Evolutionary conservation across 2,113 vertebrate genomes (phyloP).

Genomic region (Thamnaconus septentrionalis): DNA sequence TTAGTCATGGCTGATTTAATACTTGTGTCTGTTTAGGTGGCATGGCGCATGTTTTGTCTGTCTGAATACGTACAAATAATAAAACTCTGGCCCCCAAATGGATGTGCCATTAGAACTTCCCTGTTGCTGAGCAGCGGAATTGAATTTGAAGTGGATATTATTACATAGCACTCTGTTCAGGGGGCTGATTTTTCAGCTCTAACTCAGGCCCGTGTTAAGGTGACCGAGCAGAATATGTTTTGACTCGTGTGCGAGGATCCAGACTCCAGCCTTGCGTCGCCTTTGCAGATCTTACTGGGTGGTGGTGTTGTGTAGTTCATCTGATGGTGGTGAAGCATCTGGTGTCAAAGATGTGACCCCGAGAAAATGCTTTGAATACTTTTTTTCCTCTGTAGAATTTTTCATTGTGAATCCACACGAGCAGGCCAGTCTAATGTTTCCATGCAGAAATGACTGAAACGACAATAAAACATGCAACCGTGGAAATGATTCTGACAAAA

Average conservation of each 20-base stretch:
- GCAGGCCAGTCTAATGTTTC: background rate
- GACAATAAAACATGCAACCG: background rate
- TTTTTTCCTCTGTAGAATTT: background rate
- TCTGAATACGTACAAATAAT: slow-evolving; percentile 34
- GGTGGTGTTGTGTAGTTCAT: too few relatives aligned
- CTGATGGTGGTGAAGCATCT: background rate
- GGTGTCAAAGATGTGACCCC: slow-evolving; percentile 16
- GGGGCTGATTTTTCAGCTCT: slow-evolving; percentile 22
- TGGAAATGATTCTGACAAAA: background rate
- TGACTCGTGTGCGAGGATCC: slow-evolving; percentile 46
- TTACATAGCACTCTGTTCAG: slow-evolving; percentile 34
- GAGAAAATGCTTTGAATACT: background rate
- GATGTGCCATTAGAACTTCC: slow-evolving; percentile 33
- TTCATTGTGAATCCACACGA: background rate
- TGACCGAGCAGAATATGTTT: slow-evolving; percentile 48
- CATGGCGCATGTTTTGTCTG: too few relatives aligned
- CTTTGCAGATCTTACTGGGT: too few relatives aligned
- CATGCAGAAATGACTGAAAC: background rate
- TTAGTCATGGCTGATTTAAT: background rate
- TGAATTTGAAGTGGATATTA: slow-evolving; percentile 55
- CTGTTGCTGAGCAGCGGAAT: slow-evolving; percentile 54
- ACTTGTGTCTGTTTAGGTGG: slow-evolving; percentile 20
- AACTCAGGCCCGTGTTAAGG: slow-evolving; percentile 28
- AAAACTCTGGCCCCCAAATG: slow-evolving; percentile 37
- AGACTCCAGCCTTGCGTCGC: slow-evolving; percentile 27